These are phyloP conservation scores for Trypoxylus dichotomus DNA, from an alignment of 1,140 invertebrate genomes.

Conservation along the genomic window DNA sequence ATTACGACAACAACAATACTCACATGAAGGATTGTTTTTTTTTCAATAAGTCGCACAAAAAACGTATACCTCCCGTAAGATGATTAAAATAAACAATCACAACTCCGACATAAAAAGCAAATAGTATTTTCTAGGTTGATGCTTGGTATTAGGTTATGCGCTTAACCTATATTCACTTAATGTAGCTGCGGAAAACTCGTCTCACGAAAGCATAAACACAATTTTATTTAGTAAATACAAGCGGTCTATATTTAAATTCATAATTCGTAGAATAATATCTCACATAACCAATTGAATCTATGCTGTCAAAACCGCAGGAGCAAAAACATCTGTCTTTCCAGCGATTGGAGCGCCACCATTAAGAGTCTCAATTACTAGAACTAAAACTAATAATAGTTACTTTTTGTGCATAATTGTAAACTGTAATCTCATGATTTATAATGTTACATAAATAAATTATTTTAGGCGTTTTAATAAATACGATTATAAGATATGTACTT, in stretches of 20 bases:
- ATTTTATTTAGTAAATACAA: not conserved
- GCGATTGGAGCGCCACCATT: not conserved
- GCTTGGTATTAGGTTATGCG: not conserved
- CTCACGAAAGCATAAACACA: not conserved
- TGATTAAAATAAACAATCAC: not conserved
- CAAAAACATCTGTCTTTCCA: not conserved
- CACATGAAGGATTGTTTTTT: not conserved
- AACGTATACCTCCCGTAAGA: not conserved
- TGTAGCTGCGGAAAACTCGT: not conserved
- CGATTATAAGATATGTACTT: not conserved
- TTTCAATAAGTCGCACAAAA: not conserved
- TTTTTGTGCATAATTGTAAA: not conserved
- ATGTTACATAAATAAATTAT: not conserved
- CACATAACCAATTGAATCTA: not conserved
- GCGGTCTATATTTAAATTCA: not conserved
- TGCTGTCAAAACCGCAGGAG: not conserved
- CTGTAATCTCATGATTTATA: too few relatives aligned
- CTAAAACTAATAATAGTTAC: not conserved
- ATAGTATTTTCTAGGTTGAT: not conserved
- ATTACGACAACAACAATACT: not conserved
- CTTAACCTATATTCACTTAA: slow-evolving; percentile 10
- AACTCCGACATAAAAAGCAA: not conserved
- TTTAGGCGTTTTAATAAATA: not conserved
- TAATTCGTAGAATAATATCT: not conserved
- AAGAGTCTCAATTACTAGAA: not conserved